These are phyloP conservation scores for Oscheius sp. DNA, from an alignment of 2,888 invertebrate genomes.

Conservation along the genomic window DNA sequence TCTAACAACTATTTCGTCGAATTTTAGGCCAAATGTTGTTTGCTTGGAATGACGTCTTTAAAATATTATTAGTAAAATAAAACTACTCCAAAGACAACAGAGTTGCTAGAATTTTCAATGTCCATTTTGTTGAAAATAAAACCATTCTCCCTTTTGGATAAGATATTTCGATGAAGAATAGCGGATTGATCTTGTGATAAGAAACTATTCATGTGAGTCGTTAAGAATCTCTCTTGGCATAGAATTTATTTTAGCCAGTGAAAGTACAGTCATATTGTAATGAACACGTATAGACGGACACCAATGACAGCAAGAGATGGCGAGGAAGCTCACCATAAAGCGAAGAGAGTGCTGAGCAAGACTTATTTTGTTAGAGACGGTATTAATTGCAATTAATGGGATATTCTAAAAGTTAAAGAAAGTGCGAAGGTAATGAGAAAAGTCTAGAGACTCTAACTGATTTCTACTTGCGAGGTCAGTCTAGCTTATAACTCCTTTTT, in stretches of 20 bases:
- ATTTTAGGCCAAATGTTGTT: no score
- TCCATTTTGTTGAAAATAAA: no score
- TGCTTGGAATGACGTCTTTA: no score
- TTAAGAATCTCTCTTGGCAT: no score
- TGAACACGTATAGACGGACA: conserved; percentile 27
- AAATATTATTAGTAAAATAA: no score
- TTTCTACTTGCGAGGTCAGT: conserved; percentile 4
- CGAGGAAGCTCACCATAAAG: conserved; percentile 25
- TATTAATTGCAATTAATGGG: neutral
- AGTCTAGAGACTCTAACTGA: conserved; percentile 23
- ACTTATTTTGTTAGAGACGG: neutral
- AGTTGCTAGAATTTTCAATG: no score
- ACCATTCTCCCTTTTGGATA: no score
- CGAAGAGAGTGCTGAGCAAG: conserved; percentile 27
- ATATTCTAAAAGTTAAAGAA: conserved; percentile 4
- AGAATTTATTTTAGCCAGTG: conserved; percentile 20
- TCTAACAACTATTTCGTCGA: no score
- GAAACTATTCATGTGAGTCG: no score
- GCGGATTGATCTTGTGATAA: no score
- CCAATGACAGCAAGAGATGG: conserved; percentile 27
- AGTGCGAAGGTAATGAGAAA: conserved; percentile 8
- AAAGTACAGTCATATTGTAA: conserved; percentile 25
- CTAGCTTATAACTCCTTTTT: conserved; percentile 52
- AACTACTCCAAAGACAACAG: no score
- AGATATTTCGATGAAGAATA: no score